Evolutionary conservation across 2,113 vertebrate species (phyloP).

Genomic region (Silurus glanis): DNA sequence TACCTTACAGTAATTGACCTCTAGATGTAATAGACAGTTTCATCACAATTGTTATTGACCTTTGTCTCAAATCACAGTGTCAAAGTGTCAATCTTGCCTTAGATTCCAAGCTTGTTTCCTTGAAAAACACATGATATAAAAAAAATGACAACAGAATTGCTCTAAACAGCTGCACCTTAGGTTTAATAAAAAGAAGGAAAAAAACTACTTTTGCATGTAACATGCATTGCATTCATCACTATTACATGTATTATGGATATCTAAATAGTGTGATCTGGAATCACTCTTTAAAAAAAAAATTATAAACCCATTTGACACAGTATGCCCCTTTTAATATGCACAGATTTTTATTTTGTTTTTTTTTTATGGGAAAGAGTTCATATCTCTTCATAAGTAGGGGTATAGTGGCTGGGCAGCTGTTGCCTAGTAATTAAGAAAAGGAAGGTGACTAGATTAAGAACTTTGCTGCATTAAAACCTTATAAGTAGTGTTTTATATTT

Average conservation of each 20-base stretch:
- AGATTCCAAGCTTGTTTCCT: constrained; percentile 72
- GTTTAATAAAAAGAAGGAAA: constrained; percentile 64
- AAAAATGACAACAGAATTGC: constrained; percentile 70
- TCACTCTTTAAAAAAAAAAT: not conserved
- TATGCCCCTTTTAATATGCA: not conserved
- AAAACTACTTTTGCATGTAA: constrained; percentile 26
- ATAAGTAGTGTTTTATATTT: not conserved
- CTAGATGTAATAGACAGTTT: constrained; percentile 31
- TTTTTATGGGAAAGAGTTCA: not conserved
- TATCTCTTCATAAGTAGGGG: not conserved
- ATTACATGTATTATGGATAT: not conserved
- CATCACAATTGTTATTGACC: constrained; percentile 2
- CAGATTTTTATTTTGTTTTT: too few species aligned
- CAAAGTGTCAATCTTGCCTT: constrained; percentile 22
- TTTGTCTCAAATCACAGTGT: not conserved
- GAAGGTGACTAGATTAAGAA: not conserved
- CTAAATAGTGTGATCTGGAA: not conserved
- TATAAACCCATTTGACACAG: not conserved
- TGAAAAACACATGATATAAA: constrained; percentile 43
- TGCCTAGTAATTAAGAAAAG: constrained; percentile 5
- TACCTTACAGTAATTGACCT: constrained; percentile 43
- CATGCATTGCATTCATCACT: constrained; percentile 1
- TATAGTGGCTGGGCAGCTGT: not conserved
- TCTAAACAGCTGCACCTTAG: constrained; percentile 77
- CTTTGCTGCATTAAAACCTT: not conserved